phyloP scores from a whole-genome alignment of 2,113 vertebrate species.

The Xiphophorus hellerii region DNA sequence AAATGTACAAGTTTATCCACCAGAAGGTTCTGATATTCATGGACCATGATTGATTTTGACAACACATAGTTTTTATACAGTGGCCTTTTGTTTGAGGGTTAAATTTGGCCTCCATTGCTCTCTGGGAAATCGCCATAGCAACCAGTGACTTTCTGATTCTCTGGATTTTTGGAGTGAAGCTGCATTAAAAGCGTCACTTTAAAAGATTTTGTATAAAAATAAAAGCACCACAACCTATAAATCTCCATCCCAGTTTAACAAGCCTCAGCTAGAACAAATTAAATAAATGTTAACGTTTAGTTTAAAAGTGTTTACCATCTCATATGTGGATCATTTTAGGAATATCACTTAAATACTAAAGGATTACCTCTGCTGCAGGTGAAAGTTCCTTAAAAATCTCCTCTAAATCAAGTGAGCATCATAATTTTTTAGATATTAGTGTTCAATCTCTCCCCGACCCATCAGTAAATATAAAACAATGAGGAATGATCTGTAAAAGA shows the following conservation, averaged over 20 bases:
- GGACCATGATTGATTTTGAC: not conserved
- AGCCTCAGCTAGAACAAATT: not conserved
- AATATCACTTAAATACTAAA: not conserved
- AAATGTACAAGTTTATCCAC: not conserved
- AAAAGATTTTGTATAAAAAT: not conserved
- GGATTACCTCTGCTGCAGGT: not conserved
- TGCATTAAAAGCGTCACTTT: not conserved
- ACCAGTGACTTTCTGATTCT: not conserved
- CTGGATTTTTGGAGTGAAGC: not conserved
- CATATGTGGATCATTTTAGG: not conserved
- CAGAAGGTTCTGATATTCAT: not conserved
- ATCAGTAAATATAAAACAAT: conserved; percentile 17
- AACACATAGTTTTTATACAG: no score
- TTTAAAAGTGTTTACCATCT: not conserved
- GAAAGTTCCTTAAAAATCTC: not conserved
- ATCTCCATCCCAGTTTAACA: not conserved
- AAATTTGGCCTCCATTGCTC: not conserved
- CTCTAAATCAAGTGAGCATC: not conserved
- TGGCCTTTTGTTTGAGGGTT: not conserved
- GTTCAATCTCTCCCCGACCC: conserved; percentile 14
- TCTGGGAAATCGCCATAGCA: not conserved
- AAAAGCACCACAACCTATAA: not conserved
- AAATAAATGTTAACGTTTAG: not conserved
- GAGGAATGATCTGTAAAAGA: conserved; percentile 2
- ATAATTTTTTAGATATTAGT: not conserved